Percentiles rank a stretch among this genome's conserved stretches.
These are phyloP conservation scores for Meta bourneti DNA, from an alignment of 2,888 invertebrate species.

Conservation along the genomic window DNA sequence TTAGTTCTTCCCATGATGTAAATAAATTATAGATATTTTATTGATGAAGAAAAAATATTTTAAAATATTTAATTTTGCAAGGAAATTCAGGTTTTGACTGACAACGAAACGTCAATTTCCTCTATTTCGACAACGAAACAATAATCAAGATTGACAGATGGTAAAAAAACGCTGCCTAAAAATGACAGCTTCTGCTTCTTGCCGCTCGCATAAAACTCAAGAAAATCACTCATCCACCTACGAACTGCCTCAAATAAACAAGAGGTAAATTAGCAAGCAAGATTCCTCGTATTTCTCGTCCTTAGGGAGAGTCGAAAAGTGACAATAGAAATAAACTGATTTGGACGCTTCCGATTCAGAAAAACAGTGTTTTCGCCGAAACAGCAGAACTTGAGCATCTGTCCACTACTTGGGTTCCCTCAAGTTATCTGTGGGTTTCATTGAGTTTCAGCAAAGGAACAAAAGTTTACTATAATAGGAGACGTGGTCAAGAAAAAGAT, in stretches of 20 bases:
- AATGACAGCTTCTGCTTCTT: too few species aligned
- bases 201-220: neutral
- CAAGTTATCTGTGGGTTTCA: neutral
- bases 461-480: too few species aligned
- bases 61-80: too few species aligned
- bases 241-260: neutral
- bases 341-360: neutral
- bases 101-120: too few species aligned
- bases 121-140: too few species aligned
- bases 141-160: too few species aligned
- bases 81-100: too few species aligned
- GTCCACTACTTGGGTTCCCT: neutral
- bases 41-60: too few species aligned
- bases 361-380: conserved; percentile 18
- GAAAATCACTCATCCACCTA: neutral
- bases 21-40: too few species aligned
- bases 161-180: too few species aligned
- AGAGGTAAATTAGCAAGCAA: neutral
- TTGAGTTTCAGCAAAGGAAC: neutral
- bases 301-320: neutral
- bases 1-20: too few species aligned
- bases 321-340: conserved; percentile 28
- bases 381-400: conserved; percentile 8
- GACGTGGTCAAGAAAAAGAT: neutral
- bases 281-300: neutral